Conservation (phyloP, 1,140 invertebrate genomes). For the Diuraphis noxia region DNA sequence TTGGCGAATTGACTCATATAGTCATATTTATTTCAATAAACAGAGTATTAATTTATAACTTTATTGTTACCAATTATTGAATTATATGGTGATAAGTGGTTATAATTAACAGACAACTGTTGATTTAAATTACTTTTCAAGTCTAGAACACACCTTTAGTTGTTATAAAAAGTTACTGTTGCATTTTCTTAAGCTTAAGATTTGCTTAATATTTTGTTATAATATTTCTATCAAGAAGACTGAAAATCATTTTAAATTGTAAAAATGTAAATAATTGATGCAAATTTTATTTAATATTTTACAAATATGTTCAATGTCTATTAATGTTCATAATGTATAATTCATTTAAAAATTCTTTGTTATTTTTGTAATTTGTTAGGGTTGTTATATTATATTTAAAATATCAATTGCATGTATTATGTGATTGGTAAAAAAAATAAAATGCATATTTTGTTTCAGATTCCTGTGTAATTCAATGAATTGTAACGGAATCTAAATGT, state of each 20-base stretch:
- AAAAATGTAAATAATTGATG: background rate
- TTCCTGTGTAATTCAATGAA: constrained; percentile 50
- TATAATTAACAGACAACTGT: too few relatives aligned
- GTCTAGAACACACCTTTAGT: background rate
- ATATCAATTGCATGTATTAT: background rate
- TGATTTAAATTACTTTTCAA: too few relatives aligned
- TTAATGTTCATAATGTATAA: background rate
- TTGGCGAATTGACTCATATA: too few relatives aligned
- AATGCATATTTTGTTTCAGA: constrained; percentile 52
- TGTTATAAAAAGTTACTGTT: background rate
- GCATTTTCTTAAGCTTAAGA: background rate
- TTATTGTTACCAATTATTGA: too few relatives aligned
- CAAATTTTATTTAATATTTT: constrained; percentile 29
- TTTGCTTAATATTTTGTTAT: background rate
- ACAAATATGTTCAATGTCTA: background rate
- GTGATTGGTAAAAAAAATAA: background rate
- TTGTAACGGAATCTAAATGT: constrained; percentile 16
- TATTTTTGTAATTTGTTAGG: constrained; percentile 21
- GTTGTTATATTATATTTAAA: constrained; percentile 1
- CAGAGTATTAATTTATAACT: too few relatives aligned
- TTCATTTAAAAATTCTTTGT: background rate
- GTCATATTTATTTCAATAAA: too few relatives aligned
- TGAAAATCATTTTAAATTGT: constrained; percentile 2
- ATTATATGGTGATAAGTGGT: too few relatives aligned
- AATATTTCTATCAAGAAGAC: constrained; percentile 17